These are phyloP conservation scores for Drosophila bocki DNA, from an alignment of 1,140 invertebrate species.

Conservation along the genomic window DNA sequence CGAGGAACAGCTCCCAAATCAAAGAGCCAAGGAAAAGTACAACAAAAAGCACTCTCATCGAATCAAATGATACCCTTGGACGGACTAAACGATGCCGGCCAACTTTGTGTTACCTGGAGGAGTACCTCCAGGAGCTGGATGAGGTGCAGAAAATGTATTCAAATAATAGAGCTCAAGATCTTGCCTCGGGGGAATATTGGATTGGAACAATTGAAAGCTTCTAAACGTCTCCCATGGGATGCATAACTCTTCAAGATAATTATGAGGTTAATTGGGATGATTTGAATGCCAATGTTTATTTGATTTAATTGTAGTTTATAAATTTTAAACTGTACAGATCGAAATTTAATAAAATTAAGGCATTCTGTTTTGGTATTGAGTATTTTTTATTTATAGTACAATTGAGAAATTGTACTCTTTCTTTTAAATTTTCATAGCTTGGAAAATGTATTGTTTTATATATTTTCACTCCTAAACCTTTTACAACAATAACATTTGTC, in stretches of 20 bases:
- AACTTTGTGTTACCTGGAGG: constrained; percentile 15
- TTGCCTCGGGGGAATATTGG: background rate
- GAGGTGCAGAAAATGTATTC: constrained; percentile 6
- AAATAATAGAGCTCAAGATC: constrained; percentile 21
- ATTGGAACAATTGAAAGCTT: background rate
- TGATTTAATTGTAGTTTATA: background rate
- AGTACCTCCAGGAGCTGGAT: constrained; percentile 4
- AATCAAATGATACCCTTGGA: constrained; percentile 67
- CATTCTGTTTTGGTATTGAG: background rate
- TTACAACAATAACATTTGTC: constrained; percentile 9
- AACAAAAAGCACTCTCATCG: constrained; percentile 72
- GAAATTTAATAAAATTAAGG: background rate
- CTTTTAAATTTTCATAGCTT: background rate
- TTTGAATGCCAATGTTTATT: background rate
- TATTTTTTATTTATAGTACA: background rate
- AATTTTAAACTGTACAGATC: background rate
- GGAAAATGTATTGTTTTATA: background rate
- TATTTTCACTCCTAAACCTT: background rate
- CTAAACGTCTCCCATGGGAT: background rate
- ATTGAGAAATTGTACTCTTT: background rate
- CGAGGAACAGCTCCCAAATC: constrained; percentile 34
- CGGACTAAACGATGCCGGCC: constrained; percentile 12
- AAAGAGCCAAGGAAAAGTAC: constrained; percentile 48
- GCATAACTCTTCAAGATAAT: background rate
- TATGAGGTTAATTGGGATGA: background rate